Conservation (phyloP, 2,113 vertebrate species). For the Cervus canadensis region DNA sequence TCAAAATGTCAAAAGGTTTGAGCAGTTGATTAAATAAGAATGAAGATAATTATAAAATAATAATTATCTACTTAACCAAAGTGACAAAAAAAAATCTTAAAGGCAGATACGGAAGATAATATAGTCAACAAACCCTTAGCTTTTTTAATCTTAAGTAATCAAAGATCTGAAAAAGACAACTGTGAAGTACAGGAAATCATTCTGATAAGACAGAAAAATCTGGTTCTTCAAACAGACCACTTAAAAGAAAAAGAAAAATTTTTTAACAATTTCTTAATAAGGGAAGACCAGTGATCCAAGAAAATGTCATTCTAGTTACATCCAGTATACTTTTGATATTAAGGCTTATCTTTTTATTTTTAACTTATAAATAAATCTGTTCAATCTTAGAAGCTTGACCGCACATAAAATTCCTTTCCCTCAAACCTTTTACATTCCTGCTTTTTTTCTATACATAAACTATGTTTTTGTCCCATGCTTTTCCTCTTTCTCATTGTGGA, state of each 20-base stretch:
- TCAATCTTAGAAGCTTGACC: background rate
- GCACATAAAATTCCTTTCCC: background rate
- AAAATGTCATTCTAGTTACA: background rate
- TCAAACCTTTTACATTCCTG: background rate
- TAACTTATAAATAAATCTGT: background rate
- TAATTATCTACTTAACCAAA: background rate
- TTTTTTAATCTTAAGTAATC: background rate
- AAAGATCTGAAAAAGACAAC: background rate
- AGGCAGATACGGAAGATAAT: background rate
- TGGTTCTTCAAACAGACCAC: background rate
- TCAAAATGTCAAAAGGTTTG: background rate
- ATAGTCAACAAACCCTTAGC: background rate
- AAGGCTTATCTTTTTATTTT: background rate
- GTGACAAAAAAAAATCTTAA: background rate
- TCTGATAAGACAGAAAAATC: background rate
- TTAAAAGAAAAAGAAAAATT: background rate
- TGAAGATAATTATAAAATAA: background rate
- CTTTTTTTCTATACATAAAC: background rate
- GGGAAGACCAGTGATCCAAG: background rate
- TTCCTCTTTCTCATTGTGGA: background rate
- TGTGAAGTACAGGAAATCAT: background rate
- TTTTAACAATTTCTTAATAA: background rate
- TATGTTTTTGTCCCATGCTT: background rate
- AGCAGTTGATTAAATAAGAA: background rate
- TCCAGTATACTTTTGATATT: background rate